Base-by-base conservation (phyloP, 2,888 invertebrate species). In the Agrypnus murinus region DNA sequence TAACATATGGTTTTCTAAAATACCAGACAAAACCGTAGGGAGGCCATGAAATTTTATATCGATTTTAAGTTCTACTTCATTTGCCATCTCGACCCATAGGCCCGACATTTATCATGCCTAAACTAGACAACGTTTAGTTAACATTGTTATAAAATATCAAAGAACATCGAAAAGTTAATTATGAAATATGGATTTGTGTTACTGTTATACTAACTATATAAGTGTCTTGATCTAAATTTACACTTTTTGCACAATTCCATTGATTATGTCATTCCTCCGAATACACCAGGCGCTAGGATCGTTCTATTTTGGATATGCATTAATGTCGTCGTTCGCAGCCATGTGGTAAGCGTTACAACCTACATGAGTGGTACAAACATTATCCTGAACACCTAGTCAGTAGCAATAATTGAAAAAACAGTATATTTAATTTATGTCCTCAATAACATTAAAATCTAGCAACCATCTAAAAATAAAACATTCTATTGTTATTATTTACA, bases 231-330 rank as follows among this genome's bases (percentile, higher is more conserved):
- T 68, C 68, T 68, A 68, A 68, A 62, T 62, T 62, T 68, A 68
- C 55, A 53, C 68, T 40, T 70, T 66, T 65, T 57, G 65, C 60
- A 62, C 53, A 63, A 36, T 70, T 70, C 65, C 55, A 65, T 65
- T 62, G 71, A 71, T 69, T 72, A 65, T 72, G 72, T 72, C 72
- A 72, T 60, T 69, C 34, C 72, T 65, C 55, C 32, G 62, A 72
- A 72, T 65, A 70, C 40, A 64, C 40, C 63, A 57, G 59, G 40
- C 58, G 62, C 64, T 65, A 65, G 55, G 58, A 69, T 63, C 63
- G 60, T 63, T 72, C 72, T 72, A 72, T 72, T 72, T 70, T 62
- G 69, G 72, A 69, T 43, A 70, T 72, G 64, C 72, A 66, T 72
- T 72, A 72, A 69, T 72, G 72, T 72, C 72, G 69, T 69, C 67